Base-by-base conservation (phyloP, 1,140 invertebrate species). In the Neodiprion pinetum region DNA sequence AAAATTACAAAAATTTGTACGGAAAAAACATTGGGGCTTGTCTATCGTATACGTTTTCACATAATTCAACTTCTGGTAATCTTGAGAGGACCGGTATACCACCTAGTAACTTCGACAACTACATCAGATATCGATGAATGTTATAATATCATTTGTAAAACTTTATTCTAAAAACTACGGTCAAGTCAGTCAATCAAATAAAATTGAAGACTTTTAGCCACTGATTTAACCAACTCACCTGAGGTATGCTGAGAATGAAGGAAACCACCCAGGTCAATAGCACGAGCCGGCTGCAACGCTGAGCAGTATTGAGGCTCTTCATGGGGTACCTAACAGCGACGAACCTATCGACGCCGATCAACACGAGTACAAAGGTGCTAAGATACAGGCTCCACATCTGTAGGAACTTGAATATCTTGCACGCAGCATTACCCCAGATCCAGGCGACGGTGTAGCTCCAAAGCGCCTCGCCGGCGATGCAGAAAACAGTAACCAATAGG, bases 361-460 rank as follows among this genome's bases (percentile, higher is more conserved):
- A 90, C 7, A 96, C 95, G 23, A 95, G 87, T 28, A 96, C 91
- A 83, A 95, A 96, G 0, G 95, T 96, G 66, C 94, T 95, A n/a
- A 96, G 87, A 84, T 96, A 95, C 8, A 96, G 88, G 70, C 93
- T 92, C 80, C 95, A 95, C 91, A 95, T 93, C 86, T 96, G 95
- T 14, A 94, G 84, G 80, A 94, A 96, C 85, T 96, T 96, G 78
- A 96, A 93, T 14, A 94, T 74, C 86, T 96, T 96, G 85, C 95
- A 97, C 47, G 91, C 90, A 1, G 91, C 82, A 79, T 95, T 93
- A 5, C 95, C 95, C 7, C 93, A 95, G 50, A 92, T 86, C 95
- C 95, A 97, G 67, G 93, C 92, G 0, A 96, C 94, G 0, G 94
- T 94, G 69, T 94, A 93, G 17, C 89, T 92, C 95, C 95, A 97